phyloP scores from a whole-genome alignment of 2,888 invertebrate species.

The Mimas tiliae region DNA sequence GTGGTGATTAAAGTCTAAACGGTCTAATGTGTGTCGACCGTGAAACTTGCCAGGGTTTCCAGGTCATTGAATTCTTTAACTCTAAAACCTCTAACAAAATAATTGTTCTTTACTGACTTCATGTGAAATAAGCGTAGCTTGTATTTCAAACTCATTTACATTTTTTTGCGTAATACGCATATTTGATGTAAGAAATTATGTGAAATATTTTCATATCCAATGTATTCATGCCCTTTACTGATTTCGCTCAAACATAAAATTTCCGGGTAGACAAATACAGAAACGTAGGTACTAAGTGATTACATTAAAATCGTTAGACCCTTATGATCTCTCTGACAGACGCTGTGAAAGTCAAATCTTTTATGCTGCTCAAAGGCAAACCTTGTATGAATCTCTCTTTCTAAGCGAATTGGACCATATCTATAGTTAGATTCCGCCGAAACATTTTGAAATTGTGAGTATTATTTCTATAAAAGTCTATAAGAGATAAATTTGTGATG shows the following conservation, averaged over 20 bases:
- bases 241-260: no score
- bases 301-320: not conserved
- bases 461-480: conserved; percentile 16
- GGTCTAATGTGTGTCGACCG: not conserved
- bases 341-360: conserved; percentile 1
- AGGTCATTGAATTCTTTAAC: no score
- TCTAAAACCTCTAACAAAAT: no score
- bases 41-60: not conserved
- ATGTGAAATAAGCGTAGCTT: no score
- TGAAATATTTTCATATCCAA: no score
- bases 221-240: no score
- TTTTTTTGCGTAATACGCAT: no score
- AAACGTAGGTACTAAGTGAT: not conserved
- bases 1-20: not conserved
- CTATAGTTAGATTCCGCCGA: conserved; percentile 10
- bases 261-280: not conserved
- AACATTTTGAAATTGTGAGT: conserved; percentile 12
- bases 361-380: conserved; percentile 9
- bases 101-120: no score
- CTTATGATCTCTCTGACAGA: conserved; percentile 1
- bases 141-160: no score
- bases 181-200: no score
- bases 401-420: conserved; percentile 3
- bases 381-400: not conserved
- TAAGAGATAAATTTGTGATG: conserved; percentile 17